Percentiles rank a stretch among this genome's conserved stretches.
These are phyloP conservation scores for Cydia amplana DNA, from an alignment of 1,140 invertebrate species.

Conservation along the genomic window DNA sequence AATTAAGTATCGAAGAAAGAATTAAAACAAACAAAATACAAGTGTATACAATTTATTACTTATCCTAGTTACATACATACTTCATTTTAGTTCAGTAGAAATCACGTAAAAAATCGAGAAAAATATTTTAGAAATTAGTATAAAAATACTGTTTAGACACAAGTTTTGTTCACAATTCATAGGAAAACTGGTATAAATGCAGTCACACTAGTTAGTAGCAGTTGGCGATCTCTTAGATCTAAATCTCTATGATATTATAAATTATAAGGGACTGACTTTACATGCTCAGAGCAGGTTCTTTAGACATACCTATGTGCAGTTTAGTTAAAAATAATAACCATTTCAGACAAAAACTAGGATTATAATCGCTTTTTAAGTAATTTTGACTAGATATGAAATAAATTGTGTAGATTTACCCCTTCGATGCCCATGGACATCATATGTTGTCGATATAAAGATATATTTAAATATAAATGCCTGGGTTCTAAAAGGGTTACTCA, in stretches of 20 bases:
- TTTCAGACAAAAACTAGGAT: too few species aligned
- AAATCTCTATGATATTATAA: background rate
- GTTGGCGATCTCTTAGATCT: conserved; percentile 25
- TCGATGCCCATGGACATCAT: too few species aligned
- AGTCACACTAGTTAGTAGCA: conserved; percentile 21
- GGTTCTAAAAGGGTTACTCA: too few species aligned
- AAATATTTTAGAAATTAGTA: conserved; percentile 71
- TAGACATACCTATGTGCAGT: background rate
- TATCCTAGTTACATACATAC: conserved; percentile 54
- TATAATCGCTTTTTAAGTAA: background rate
- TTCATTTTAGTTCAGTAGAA: conserved; percentile 66
- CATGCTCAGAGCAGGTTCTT: conserved; percentile 1
- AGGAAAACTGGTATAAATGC: conserved; percentile 28
- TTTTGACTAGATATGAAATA: too few species aligned
- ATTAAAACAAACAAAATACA: conserved; percentile 53
- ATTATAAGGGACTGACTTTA: background rate
- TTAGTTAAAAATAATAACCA: background rate
- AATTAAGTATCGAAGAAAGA: too few species aligned
- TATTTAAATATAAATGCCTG: too few species aligned
- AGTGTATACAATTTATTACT: conserved; percentile 74
- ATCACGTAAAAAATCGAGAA: conserved; percentile 61
- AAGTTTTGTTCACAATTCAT: conserved; percentile 32
- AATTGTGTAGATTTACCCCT: too few species aligned
- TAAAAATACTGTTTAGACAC: conserved; percentile 71
- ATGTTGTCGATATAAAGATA: too few species aligned